phyloP scores from a whole-genome alignment of 2,888 invertebrate species.

The Tethea ocularis region DNA sequence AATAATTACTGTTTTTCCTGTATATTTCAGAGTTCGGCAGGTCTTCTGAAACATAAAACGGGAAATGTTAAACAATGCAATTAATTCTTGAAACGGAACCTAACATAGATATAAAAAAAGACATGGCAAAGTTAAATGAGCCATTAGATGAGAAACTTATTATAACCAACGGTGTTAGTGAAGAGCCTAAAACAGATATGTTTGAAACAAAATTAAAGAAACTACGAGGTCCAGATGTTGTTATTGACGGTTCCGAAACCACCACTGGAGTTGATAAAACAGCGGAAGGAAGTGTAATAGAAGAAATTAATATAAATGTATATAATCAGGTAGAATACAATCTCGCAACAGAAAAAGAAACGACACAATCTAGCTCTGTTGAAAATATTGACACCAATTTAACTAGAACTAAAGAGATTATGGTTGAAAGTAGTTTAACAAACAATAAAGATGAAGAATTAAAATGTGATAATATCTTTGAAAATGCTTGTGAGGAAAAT shows the following conservation, averaged over 20 bases:
- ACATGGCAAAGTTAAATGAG: constrained; percentile 63
- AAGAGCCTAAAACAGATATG: constrained; percentile 37
- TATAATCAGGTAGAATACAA: constrained; percentile 11
- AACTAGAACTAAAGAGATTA: constrained; percentile 3
- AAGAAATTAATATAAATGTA: constrained; percentile 14
- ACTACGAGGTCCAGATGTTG: constrained; percentile 32
- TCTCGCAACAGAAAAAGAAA: constrained; percentile 8
- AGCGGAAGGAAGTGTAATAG: constrained; percentile 19
- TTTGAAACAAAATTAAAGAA: constrained; percentile 43
- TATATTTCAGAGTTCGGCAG: constrained; percentile 49
- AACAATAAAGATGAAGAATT: background rate
- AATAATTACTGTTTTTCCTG: constrained; percentile 16
- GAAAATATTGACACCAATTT: constrained; percentile 8
- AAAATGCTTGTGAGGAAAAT: constrained; percentile 20
- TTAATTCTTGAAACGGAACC: constrained; percentile 63
- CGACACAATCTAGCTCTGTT: background rate
- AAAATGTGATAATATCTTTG: constrained; percentile 11
- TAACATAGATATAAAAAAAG: constrained; percentile 49
- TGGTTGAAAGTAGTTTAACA: background rate
- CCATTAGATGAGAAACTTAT: constrained; percentile 42
- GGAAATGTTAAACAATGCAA: constrained; percentile 76
- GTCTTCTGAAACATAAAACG: constrained; percentile 35
- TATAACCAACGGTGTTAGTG: constrained; percentile 37
- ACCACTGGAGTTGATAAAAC: constrained; percentile 19
- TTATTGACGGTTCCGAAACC: constrained; percentile 19